phyloP scores from a whole-genome alignment of 2,888 invertebrate species.

The Xanthorhoe designata region DNA sequence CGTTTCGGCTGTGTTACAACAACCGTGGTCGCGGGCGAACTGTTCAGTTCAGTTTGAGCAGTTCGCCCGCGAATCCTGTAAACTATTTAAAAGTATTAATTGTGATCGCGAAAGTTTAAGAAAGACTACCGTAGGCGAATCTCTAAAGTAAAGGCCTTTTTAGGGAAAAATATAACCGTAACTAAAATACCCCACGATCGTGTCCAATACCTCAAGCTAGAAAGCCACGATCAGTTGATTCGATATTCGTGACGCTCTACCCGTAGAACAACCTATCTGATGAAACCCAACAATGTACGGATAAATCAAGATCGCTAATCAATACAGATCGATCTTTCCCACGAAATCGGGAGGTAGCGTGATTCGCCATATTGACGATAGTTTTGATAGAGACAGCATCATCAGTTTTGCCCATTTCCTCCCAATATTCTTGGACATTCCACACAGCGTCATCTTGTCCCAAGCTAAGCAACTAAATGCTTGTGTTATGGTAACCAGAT shows the following conservation, averaged over 20 bases:
- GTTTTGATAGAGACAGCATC: conserved; percentile 40
- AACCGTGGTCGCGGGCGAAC: too few species aligned
- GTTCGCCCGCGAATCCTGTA: too few species aligned
- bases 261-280: conserved; percentile 55
- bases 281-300: conserved; percentile 59
- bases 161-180: background rate
- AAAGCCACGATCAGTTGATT: conserved; percentile 39
- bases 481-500: too few species aligned
- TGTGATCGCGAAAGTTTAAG: too few species aligned
- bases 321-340: conserved; percentile 69
- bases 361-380: conserved; percentile 53
- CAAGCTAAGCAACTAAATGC: too few species aligned
- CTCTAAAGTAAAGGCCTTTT: background rate
- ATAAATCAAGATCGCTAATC: conserved; percentile 67
- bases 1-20: too few species aligned
- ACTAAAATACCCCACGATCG: conserved; percentile 17
- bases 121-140: background rate
- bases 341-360: conserved; percentile 60
- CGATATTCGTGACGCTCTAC: conserved; percentile 57
- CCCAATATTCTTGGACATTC: too few species aligned
- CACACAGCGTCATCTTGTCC: too few species aligned
- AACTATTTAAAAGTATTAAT: too few species aligned
- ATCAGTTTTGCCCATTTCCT: too few species aligned
- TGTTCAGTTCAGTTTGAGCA: too few species aligned
- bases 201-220: conserved; percentile 28